Evolutionary conservation across 1,140 invertebrate species (phyloP).

Genomic region (Zaprionus gabonicus): DNA sequence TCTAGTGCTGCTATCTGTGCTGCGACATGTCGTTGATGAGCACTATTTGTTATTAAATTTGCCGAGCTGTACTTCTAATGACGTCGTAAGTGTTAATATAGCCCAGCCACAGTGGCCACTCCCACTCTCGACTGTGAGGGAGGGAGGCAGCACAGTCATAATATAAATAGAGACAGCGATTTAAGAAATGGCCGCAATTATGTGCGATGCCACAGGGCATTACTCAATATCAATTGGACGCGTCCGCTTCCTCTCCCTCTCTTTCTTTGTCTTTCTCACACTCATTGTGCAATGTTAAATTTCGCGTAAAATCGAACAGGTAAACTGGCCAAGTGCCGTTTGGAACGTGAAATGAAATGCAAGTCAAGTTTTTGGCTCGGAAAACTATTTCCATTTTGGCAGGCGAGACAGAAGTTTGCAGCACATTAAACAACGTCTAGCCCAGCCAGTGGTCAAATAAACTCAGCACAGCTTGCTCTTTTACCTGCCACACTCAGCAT

Average conservation of each 20-base stretch:
- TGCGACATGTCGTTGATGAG: constrained; percentile 56
- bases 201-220: background rate
- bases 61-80: constrained; percentile 34
- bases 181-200: constrained; percentile 28
- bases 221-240: constrained; percentile 23
- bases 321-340: constrained; percentile 8
- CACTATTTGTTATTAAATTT: constrained; percentile 68
- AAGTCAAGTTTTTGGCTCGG: constrained; percentile 6
- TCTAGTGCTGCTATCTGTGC: background rate
- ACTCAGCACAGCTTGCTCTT: background rate
- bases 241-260: background rate
- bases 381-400: constrained; percentile 59
- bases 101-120: background rate
- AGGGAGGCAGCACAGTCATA: background rate
- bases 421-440: constrained; percentile 52
- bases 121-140: too few relatives aligned
- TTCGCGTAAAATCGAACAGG: constrained; percentile 44
- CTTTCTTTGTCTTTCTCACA: background rate
- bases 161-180: constrained; percentile 9
- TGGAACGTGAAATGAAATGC: constrained; percentile 13
- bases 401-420: constrained; percentile 42
- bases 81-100: constrained; percentile 46
- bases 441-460: constrained; percentile 10
- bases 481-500: background rate
- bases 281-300: constrained; percentile 29